These are phyloP conservation scores for Petaurus breviceps DNA, from an alignment of 2,113 vertebrate genomes.

Conservation along the genomic window DNA sequence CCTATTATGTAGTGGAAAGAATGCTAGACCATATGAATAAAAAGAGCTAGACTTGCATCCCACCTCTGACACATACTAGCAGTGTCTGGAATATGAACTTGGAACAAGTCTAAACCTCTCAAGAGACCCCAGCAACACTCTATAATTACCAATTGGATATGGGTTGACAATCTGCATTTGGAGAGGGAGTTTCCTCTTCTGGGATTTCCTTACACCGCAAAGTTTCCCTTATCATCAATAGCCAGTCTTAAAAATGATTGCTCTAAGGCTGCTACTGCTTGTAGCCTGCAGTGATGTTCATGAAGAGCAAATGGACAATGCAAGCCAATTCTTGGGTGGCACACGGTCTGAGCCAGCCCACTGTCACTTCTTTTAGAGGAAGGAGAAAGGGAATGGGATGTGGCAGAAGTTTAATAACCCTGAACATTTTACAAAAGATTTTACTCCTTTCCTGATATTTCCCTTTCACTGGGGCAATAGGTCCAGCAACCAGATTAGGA, in stretches of 20 bases:
- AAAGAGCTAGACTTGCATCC: neutral
- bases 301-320: neutral
- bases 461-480: neutral
- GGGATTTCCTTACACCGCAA: neutral
- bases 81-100: neutral
- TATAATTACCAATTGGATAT: neutral
- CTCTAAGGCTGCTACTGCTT: neutral
- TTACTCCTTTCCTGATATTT: neutral
- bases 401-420: neutral
- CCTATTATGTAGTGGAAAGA: neutral
- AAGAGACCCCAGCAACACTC: neutral
- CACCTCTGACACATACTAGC: neutral
- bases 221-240: neutral
- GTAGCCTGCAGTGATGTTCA: neutral
- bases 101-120: neutral
- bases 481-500: neutral
- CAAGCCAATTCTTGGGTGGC: neutral
- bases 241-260: neutral
- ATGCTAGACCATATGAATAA: neutral
- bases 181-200: neutral
- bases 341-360: neutral
- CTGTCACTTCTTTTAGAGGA: neutral
- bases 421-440: neutral
- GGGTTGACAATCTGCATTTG: neutral
- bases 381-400: neutral